phyloP scores from a whole-genome alignment of 2,113 vertebrate genomes.

The Cynoglossus semilaevis region DNA sequence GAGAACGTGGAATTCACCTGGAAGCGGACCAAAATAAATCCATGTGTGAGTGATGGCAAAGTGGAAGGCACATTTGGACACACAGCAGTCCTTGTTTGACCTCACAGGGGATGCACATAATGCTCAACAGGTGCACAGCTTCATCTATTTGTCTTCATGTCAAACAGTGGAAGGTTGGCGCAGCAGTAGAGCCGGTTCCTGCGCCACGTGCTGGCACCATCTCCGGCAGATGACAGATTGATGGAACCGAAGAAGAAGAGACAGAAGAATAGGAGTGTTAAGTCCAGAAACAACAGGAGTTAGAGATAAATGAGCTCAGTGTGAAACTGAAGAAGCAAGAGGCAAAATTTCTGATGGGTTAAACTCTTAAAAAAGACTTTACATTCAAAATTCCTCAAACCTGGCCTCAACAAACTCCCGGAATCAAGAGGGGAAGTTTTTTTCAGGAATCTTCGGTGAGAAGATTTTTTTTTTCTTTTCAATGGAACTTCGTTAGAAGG shows the following conservation, averaged over 20 bases:
- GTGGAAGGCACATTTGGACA: conserved; percentile 25
- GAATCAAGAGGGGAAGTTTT: neutral
- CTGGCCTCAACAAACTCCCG: neutral
- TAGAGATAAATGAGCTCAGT: conserved; percentile 5
- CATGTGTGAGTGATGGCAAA: conserved; percentile 37
- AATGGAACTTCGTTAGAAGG: neutral
- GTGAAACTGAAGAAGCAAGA: conserved; percentile 16
- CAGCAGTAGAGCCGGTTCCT: conserved; percentile 17
- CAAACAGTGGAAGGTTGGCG: conserved; percentile 23
- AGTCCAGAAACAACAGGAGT: conserved; percentile 20
- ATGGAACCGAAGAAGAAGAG: conserved; percentile 12
- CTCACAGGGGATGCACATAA: conserved; percentile 35
- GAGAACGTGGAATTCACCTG: conserved; percentile 19
- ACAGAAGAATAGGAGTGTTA: conserved; percentile 11
- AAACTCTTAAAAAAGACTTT: neutral
- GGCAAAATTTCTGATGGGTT: neutral
- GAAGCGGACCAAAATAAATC: conserved; percentile 42
- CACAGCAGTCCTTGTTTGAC: conserved; percentile 50
- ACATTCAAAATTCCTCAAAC: neutral
- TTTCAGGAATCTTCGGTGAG: conserved; percentile 2
- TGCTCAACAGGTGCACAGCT: conserved; percentile 42
- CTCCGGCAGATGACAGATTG: conserved; percentile 23
- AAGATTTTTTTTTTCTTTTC: neutral
- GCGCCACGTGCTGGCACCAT: conserved; percentile 15
- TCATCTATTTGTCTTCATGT: conserved; percentile 41